A percentile compares a stretch with the other conserved stretches of the same genome.
phyloP scores from a whole-genome alignment of 2,113 vertebrate species.

The Lamprologus callipterus region DNA sequence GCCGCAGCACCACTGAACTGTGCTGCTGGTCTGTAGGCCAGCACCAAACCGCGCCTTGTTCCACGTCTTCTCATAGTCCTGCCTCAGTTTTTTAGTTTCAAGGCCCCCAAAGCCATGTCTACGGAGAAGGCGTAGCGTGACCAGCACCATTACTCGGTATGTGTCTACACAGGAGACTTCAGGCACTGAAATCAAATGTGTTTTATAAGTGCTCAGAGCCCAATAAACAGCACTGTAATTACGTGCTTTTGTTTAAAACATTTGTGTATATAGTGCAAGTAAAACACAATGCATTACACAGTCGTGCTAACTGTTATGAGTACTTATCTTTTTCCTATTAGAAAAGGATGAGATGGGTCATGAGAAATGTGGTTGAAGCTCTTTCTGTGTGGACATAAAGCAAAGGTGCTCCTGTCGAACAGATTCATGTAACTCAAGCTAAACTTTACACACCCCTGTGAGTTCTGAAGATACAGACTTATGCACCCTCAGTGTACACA shows the following conservation, averaged over 20 bases:
- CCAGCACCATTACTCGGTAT: neutral
- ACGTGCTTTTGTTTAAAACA: neutral
- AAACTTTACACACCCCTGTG: neutral
- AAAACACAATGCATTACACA: neutral
- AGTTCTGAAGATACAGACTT: neutral
- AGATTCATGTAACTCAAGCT: neutral
- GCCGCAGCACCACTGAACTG: slow-evolving; percentile 81
- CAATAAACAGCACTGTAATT: neutral
- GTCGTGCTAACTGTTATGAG: neutral
- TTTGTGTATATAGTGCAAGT: neutral
- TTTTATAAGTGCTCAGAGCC: neutral
- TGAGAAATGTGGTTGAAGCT: neutral
- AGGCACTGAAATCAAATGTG: neutral
- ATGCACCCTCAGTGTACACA: neutral
- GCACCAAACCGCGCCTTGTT: slow-evolving; percentile 36
- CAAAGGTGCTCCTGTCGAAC: neutral
- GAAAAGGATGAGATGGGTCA: neutral
- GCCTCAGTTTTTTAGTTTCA: slow-evolving; percentile 15
- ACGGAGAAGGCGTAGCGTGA: neutral
- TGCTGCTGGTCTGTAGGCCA: neutral
- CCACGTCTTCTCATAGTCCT: neutral
- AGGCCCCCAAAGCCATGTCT: neutral
- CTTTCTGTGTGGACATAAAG: neutral
- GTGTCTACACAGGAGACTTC: neutral
- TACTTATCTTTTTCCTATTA: neutral